phyloP scores from a whole-genome alignment of 2,888 invertebrate species.

The Trissolcus japonicus region DNA sequence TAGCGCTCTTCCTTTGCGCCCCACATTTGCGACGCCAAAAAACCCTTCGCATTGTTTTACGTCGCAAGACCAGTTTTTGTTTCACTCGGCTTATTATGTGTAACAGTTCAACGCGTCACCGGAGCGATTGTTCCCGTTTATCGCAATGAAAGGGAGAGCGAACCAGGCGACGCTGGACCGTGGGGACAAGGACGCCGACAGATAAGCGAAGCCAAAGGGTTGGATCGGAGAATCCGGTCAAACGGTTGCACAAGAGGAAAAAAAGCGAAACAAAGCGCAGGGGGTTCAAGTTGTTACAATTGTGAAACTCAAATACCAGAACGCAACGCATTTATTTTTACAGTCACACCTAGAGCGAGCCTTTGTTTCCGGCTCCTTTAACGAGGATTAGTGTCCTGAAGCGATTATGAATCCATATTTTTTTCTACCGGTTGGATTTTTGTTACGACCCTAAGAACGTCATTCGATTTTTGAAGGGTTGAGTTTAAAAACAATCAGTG shows the following conservation, averaged over 20 bases:
- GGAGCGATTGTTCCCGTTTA: constrained; percentile 53
- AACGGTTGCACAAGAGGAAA: constrained; percentile 65
- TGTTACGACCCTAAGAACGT: too few species aligned
- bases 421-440: not conserved
- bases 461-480: too few species aligned
- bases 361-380: constrained; percentile 61
- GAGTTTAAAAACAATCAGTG: too few species aligned
- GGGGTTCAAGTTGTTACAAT: constrained; percentile 73
- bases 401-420: constrained; percentile 38
- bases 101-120: constrained; percentile 63
- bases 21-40: constrained; percentile 55
- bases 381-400: constrained; percentile 51
- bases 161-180: constrained; percentile 12
- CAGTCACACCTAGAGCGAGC: constrained; percentile 64
- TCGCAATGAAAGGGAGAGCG: constrained; percentile 40
- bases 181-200: constrained; percentile 29
- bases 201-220: constrained; percentile 60
- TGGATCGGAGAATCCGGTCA: constrained; percentile 69
- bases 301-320: constrained; percentile 65
- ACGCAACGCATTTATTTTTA: constrained; percentile 71
- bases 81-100: constrained; percentile 73
- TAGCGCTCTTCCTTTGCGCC: constrained; percentile 54
- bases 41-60: constrained; percentile 71
- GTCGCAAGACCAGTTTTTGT: constrained; percentile 74
- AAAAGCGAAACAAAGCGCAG: constrained; percentile 61